phyloP scores from a whole-genome alignment of 2,797 vertebrate species.

The Pseudochromis fuscus region DNA sequence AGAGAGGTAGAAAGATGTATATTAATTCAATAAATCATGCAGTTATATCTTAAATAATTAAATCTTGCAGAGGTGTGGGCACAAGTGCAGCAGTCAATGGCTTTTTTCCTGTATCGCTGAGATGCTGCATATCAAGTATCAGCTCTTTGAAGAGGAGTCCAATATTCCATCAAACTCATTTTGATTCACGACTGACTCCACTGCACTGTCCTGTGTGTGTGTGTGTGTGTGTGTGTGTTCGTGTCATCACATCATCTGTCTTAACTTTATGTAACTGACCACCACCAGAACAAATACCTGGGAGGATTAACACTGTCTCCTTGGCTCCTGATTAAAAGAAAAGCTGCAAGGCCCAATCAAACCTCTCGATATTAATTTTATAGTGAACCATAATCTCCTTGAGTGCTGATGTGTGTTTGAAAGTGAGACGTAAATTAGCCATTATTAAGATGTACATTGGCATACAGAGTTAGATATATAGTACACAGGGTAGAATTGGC shows the following conservation, averaged over 20 bases:
- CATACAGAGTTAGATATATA: background rate
- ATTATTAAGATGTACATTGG: background rate
- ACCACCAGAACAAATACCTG: constrained; percentile 34
- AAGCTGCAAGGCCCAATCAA: constrained; percentile 9
- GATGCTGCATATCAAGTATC: constrained; percentile 21
- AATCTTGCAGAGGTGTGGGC: background rate
- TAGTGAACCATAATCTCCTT: background rate
- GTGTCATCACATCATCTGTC: constrained; percentile 68
- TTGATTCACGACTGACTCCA: constrained; percentile 39
- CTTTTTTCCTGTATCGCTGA: too few relatives aligned
- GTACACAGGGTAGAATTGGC: too few relatives aligned
- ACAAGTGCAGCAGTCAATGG: too few relatives aligned
- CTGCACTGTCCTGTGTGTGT: constrained; percentile 5
- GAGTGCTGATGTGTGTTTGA: constrained; percentile 9
- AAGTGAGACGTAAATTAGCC: background rate
- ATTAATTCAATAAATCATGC: background rate
- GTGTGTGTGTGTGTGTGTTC: constrained; percentile 21
- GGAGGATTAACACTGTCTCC: constrained; percentile 23
- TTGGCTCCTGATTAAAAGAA: constrained; percentile 50
- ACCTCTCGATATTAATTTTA: background rate
- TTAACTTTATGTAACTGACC: constrained; percentile 36
- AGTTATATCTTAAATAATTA: background rate
- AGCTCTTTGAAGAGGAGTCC: constrained; percentile 34
- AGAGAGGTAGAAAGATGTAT: background rate
- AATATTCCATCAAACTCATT: constrained; percentile 30